A percentile compares a stretch with the other conserved stretches of the same genome.
Evolutionary conservation across 53 echinoderm and acorn worm genomes (phyloP).

Genomic region (Temnopleurus reevesii): DNA sequence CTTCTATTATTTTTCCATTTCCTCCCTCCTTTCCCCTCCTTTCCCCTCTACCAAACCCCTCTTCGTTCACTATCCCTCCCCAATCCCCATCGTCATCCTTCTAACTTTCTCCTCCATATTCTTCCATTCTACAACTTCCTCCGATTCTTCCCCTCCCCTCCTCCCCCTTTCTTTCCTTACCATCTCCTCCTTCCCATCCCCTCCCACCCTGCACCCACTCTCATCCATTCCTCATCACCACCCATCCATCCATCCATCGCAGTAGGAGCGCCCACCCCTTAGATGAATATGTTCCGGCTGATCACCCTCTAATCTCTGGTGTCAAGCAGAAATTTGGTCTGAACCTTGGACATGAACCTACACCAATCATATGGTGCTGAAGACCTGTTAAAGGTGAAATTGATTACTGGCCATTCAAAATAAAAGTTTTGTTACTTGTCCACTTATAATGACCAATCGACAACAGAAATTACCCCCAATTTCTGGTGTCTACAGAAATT

Average conservation of each 20-base stretch:
- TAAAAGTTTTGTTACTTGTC: neutral
- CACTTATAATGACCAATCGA: neutral
- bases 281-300: constrained; percentile 48
- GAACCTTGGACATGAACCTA: constrained; percentile 3
- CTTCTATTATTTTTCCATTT: no score
- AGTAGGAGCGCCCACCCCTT: neutral
- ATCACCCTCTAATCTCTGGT: constrained; percentile 26
- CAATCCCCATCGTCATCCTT: neutral
- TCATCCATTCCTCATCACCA: neutral
- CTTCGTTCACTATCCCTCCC: neutral
- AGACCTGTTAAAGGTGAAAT: constrained; percentile 38
- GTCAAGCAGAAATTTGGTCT: neutral
- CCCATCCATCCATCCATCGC: neutral
- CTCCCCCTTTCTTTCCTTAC: neutral
- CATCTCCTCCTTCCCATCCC: neutral
- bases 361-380: constrained; percentile 36
- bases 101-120: no score
- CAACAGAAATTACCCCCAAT: no score
- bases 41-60: neutral
- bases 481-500: constrained; percentile 10
- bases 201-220: neutral
- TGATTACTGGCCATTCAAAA: constrained; percentile 26
- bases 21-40: neutral
- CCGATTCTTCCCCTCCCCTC: neutral
- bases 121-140: neutral